Conservation (phyloP, 2,113 vertebrate species). For the Ailuropoda melanoleuca region DNA sequence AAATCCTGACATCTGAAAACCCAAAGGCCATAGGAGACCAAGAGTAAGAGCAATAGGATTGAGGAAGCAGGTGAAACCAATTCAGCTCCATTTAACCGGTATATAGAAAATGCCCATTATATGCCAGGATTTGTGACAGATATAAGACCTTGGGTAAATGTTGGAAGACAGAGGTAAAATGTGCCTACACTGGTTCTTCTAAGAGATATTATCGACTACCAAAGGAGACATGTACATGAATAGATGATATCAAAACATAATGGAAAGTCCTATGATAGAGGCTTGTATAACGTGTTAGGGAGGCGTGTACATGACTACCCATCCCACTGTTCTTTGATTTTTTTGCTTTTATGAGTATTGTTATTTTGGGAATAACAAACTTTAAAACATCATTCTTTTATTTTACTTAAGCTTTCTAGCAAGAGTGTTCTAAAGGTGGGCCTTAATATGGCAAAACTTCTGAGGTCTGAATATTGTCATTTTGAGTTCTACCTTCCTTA, state of each 20-base stretch:
- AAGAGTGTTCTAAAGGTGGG: not conserved
- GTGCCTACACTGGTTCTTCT: not conserved
- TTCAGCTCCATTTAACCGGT: not conserved
- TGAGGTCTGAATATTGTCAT: not conserved
- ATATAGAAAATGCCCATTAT: not conserved
- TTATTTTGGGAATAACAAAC: not conserved
- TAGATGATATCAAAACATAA: not conserved
- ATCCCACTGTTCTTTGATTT: not conserved
- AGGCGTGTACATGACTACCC: not conserved
- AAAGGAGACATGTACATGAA: not conserved
- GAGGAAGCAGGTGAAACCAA: not conserved
- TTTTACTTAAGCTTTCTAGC: not conserved
- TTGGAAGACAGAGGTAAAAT: not conserved
- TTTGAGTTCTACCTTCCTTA: not conserved
- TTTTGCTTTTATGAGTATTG: not conserved
- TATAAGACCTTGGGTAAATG: not conserved
- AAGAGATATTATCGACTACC: not conserved
- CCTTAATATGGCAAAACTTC: not conserved
- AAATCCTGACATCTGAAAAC: not conserved
- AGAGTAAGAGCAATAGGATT: not conserved
- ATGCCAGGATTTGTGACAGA: not conserved
- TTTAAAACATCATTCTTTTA: not conserved
- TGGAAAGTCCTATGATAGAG: not conserved
- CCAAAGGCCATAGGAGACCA: not conserved
- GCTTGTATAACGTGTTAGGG: not conserved